A percentile compares a stretch with the other conserved stretches of the same genome.
phyloP scores from a whole-genome alignment of 1,140 invertebrate species.

The Lepidostoma basale region DNA sequence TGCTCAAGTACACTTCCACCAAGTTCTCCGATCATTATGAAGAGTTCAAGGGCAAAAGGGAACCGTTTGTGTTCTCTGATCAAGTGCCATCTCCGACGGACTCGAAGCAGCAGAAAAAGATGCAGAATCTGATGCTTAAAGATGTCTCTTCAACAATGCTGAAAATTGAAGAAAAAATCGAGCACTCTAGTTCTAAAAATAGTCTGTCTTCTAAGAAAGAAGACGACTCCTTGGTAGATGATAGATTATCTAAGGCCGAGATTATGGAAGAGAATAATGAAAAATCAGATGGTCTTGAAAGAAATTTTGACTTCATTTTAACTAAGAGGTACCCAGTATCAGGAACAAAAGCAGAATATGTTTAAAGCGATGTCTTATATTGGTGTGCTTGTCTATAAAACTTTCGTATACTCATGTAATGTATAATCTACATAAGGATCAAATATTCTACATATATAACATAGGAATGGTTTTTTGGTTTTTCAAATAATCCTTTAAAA shows the following conservation, averaged over 20 bases:
- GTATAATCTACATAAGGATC: too few relatives aligned
- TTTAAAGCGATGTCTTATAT: neutral
- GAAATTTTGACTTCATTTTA: neutral
- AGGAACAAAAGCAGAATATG: slow-evolving; percentile 6
- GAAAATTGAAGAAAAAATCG: slow-evolving; percentile 20
- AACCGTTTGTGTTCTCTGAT: slow-evolving; percentile 26
- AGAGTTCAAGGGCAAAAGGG: slow-evolving; percentile 26
- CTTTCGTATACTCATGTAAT: too few relatives aligned
- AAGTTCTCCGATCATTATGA: slow-evolving; percentile 22
- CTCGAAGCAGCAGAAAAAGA: slow-evolving; percentile 36
- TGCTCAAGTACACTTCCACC: slow-evolving; percentile 23
- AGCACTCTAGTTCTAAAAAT: neutral
- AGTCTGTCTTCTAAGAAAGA: slow-evolving; percentile 8
- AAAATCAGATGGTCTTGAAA: neutral
- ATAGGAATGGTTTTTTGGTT: too few relatives aligned
- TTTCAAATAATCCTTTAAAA: too few relatives aligned
- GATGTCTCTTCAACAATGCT: slow-evolving; percentile 19
- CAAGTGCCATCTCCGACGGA: slow-evolving; percentile 38
- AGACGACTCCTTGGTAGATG: neutral
- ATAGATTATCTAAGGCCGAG: neutral
- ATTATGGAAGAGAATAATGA: neutral
- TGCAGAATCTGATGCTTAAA: slow-evolving; percentile 35
- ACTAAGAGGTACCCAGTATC: slow-evolving; percentile 1
- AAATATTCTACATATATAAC: too few relatives aligned
- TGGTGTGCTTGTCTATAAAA: too few relatives aligned